Conservation (phyloP, 2,888 invertebrate species). For the Notodonta dromedarius region DNA sequence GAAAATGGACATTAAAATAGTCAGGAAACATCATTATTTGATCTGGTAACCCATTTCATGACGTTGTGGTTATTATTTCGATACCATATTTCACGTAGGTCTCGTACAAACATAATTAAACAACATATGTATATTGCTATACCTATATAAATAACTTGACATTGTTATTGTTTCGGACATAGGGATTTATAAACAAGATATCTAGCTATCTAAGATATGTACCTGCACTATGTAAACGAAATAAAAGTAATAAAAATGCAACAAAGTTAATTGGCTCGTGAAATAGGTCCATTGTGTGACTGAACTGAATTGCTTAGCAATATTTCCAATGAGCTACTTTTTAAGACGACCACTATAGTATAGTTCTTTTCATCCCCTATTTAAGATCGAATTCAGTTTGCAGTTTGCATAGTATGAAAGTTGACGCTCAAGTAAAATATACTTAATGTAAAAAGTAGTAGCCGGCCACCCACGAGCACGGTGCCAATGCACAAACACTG, state of each 20-base stretch:
- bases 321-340: conserved; percentile 66
- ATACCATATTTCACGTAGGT: too few relatives aligned
- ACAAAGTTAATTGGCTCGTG: conserved; percentile 75
- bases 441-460: conserved; percentile 71
- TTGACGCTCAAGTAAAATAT: conserved; percentile 68
- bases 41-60: too few relatives aligned
- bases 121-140: too few relatives aligned
- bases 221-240: conserved; percentile 16
- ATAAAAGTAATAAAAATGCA: conserved; percentile 52
- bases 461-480: conserved; percentile 74
- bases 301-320: conserved; percentile 67
- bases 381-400: conserved; percentile 68
- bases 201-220: conserved; percentile 30
- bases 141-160: background rate
- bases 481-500: conserved; percentile 44
- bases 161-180: too few relatives aligned
- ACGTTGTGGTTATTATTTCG: too few relatives aligned
- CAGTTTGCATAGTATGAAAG: conserved; percentile 53
- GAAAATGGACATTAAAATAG: too few relatives aligned
- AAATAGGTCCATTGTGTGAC: conserved; percentile 78
- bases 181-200: background rate
- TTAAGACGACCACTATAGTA: conserved; percentile 45
- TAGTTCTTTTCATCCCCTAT: conserved; percentile 46
- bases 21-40: too few relatives aligned
- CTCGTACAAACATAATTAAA: too few relatives aligned